These are phyloP conservation scores for Drosophila melanosoma DNA, from an alignment of 2,888 invertebrate genomes.

Conservation along the genomic window DNA sequence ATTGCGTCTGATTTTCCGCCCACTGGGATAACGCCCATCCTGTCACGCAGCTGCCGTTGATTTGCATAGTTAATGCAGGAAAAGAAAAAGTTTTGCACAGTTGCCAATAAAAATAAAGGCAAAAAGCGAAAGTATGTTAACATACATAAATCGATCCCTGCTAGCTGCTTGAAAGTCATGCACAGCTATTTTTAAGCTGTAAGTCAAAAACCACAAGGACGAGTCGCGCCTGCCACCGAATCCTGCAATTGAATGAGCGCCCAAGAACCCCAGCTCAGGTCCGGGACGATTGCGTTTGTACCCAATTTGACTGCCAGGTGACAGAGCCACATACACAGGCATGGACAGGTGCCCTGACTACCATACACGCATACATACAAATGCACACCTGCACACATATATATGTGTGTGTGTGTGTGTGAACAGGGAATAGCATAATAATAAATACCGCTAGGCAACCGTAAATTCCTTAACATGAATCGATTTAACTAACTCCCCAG, in stretches of 20 bases:
- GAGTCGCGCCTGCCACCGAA: slow-evolving; percentile 61
- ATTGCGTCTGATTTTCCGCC: slow-evolving; percentile 35
- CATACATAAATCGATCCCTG: slow-evolving; percentile 75
- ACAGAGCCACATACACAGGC: slow-evolving; percentile 30
- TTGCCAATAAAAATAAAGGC: slow-evolving; percentile 52
- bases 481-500: slow-evolving; percentile 72
- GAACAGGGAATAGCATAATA: slow-evolving; percentile 61
- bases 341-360: slow-evolving; percentile 26
- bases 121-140: slow-evolving; percentile 77
- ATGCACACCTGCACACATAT: background rate
- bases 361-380: slow-evolving; percentile 15
- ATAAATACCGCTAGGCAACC: slow-evolving; percentile 80
- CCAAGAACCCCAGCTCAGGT: slow-evolving; percentile 1
- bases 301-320: slow-evolving; percentile 60
- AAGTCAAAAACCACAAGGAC: slow-evolving; percentile 64
- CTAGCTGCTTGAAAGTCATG: slow-evolving; percentile 58
- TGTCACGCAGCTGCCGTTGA: slow-evolving; percentile 59
- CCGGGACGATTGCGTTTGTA: slow-evolving; percentile 48
- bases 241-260: slow-evolving; percentile 36
- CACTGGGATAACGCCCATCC: slow-evolving; percentile 1
- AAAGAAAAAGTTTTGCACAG: slow-evolving; percentile 39
- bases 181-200: slow-evolving; percentile 69
- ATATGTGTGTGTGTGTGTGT: slow-evolving; percentile 1
- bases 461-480: slow-evolving; percentile 77
- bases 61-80: slow-evolving; percentile 65